These are phyloP conservation scores for Chymomyza procnemis DNA, from an alignment of 2,888 invertebrate genomes.

Conservation along the genomic window DNA sequence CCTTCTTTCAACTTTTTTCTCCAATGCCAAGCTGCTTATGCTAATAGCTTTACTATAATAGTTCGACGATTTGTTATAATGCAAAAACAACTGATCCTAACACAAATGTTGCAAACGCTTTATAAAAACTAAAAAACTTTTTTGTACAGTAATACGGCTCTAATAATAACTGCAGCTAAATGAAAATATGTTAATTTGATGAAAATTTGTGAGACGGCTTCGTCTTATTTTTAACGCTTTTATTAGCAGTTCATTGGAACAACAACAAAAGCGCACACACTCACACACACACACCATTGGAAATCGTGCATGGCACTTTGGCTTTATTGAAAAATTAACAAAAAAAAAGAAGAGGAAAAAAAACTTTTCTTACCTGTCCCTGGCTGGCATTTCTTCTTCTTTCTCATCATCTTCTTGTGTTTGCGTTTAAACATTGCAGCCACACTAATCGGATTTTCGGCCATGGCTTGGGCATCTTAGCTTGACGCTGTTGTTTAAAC, in stretches of 20 bases:
- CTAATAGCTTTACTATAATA: too few relatives aligned
- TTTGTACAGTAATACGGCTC: background rate
- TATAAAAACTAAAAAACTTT: background rate
- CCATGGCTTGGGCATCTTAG: conserved; percentile 37
- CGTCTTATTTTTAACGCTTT: conserved; percentile 44
- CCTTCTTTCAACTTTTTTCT: too few relatives aligned
- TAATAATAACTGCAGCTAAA: conserved; percentile 32
- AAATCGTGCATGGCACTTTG: conserved; percentile 52
- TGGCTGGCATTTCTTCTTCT: conserved; percentile 38
- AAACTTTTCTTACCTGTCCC: background rate
- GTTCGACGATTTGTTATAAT: too few relatives aligned
- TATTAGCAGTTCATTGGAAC: conserved; percentile 55
- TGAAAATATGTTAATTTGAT: conserved; percentile 68
- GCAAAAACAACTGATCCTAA: too few relatives aligned
- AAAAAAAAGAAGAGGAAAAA: background rate
- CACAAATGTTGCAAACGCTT: background rate
- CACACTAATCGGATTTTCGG: conserved; percentile 67
- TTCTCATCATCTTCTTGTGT: conserved; percentile 23
- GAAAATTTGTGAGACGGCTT: conserved; percentile 55
- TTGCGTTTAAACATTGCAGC: conserved; percentile 40
- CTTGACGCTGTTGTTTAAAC: conserved; percentile 61
- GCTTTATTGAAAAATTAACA: background rate
- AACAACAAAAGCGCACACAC: background rate
- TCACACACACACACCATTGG: conserved; percentile 50
- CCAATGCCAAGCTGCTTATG: too few relatives aligned